Base-by-base conservation (phyloP, 2,113 vertebrate genomes). In the Ammodytes marinus region DNA sequence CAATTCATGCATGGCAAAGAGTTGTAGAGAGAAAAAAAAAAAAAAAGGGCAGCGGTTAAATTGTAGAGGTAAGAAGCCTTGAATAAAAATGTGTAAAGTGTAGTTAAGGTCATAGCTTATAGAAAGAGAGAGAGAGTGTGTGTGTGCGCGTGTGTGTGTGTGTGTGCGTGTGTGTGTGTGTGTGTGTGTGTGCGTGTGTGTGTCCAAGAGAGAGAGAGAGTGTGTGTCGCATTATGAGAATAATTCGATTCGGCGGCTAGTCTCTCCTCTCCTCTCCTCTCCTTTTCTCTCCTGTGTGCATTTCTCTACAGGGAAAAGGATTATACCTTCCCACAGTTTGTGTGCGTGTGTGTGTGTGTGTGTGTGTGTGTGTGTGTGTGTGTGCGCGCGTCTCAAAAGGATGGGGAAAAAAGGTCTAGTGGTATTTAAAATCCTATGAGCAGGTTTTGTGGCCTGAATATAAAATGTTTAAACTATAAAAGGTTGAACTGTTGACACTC, bases 1-100 rank as follows among this genome's bases (percentile, higher is more conserved):
- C 90, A 93, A 95, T 94, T 94, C 90, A 93, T 92, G 92, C 93
- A 89, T 91, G 86, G 89, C 85, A 75, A 83, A 86, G 84, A 93
- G 88, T 91, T 88, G 90, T 88, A 58, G 54, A 74, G 66, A 19
- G 78, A 49, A 82, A 74, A 79, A 58, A 90, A 72, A 83, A 74
- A 86, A 89, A 27, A 27, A 72, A 83, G 73, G 86, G 88, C 79
- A 82, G 4, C 84, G 74, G 81, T 89, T 90, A 86, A 90, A 89
- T 82, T 82, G 90, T 76, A 80, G 90, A 93, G 93, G 89, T 93
- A 92, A 91, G 85, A 86, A 82, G 87, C 78, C 90, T 85, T 83
- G 91, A 91, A 93, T 91, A 85, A 27, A 27, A 27, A 27, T 27
- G 27, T 27, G 27, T 27, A 27, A 90, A 91, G 92, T 88, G 85